A percentile compares a stretch with the other conserved stretches of the same genome.
Evolutionary conservation across 1,140 invertebrate genomes (phyloP).

Genomic region (Ceratina japonica): DNA sequence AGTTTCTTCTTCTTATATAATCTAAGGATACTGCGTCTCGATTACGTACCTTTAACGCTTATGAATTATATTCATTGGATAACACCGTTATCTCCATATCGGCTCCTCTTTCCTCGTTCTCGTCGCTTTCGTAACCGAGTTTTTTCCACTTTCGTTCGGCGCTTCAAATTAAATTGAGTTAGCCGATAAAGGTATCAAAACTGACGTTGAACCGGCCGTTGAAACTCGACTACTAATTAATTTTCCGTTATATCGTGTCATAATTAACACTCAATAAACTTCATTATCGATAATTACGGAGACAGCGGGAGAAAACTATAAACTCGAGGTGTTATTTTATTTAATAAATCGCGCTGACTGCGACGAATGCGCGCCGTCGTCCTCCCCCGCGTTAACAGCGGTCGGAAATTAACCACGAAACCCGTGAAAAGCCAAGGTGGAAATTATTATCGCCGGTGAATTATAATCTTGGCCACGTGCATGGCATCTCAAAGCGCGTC

Average conservation of each 20-base stretch:
- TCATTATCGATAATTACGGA: slow-evolving; percentile 7
- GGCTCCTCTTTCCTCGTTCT: background rate
- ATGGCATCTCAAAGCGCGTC: background rate
- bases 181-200: slow-evolving; percentile 5
- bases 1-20: slow-evolving; percentile 5
- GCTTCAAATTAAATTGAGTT: slow-evolving; percentile 1
- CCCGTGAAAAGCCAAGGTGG: slow-evolving; percentile 11
- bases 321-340: slow-evolving; percentile 5
- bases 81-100: background rate
- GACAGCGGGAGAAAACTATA: background rate
- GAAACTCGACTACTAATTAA: slow-evolving; percentile 32
- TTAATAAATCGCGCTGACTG: background rate
- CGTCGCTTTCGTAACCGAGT: background rate
- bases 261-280: slow-evolving; percentile 22
- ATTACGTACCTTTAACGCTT: background rate
- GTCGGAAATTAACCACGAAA: background rate
- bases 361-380: no score
- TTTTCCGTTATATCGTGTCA: background rate
- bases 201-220: background rate
- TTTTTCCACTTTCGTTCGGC: background rate
- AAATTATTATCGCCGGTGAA: slow-evolving; percentile 8
- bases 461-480: slow-evolving; percentile 33
- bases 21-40: slow-evolving; percentile 9
- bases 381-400: background rate
- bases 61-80: background rate